Conservation (phyloP, 2,797 vertebrate species). For the Acestrorhynchus altus region DNA sequence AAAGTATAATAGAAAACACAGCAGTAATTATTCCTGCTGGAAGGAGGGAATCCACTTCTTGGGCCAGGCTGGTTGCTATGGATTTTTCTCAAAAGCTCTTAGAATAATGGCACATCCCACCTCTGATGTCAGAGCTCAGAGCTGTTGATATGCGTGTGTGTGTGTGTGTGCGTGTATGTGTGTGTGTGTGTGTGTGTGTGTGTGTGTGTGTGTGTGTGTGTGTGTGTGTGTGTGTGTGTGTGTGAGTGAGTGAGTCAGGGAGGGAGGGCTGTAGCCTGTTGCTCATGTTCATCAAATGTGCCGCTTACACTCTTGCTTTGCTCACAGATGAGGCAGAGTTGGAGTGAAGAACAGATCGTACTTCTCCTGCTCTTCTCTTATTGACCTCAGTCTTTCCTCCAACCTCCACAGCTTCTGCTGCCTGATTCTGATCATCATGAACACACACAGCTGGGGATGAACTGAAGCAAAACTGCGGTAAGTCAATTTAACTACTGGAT, state of each 20-base stretch:
- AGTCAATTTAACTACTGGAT: slow-evolving; percentile 61
- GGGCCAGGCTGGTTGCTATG: slow-evolving; percentile 79
- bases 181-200: slow-evolving; percentile 17
- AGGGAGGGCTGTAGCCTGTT: slow-evolving; percentile 77
- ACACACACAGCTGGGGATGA: slow-evolving; percentile 48
- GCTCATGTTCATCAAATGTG: slow-evolving; percentile 70
- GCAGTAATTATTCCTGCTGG: slow-evolving; percentile 67
- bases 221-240: slow-evolving; percentile 26
- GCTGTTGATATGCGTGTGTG: slow-evolving; percentile 61
- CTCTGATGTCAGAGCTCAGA: slow-evolving; percentile 82
- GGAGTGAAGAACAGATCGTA: slow-evolving; percentile 53
- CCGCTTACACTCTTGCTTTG: slow-evolving; percentile 61
- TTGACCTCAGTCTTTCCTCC: slow-evolving; percentile 18
- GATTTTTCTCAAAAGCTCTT: slow-evolving; percentile 80
- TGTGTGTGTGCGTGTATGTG: slow-evolving; percentile 37
- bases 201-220: slow-evolving; percentile 21
- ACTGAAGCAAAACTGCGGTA: slow-evolving; percentile 61
- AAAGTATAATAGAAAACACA: too few relatives aligned
- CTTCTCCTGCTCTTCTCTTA: slow-evolving; percentile 29
- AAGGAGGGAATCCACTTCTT: slow-evolving; percentile 62
- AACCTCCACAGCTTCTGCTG: slow-evolving; percentile 21
- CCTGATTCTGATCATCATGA: slow-evolving; percentile 11
- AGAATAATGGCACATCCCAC: slow-evolving; percentile 77
- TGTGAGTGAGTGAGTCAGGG: slow-evolving; percentile 30
- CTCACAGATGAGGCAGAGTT: slow-evolving; percentile 65